These are phyloP conservation scores for Archilochus colubris DNA, from an alignment of 2,113 vertebrate genomes.

Conservation along the genomic window DNA sequence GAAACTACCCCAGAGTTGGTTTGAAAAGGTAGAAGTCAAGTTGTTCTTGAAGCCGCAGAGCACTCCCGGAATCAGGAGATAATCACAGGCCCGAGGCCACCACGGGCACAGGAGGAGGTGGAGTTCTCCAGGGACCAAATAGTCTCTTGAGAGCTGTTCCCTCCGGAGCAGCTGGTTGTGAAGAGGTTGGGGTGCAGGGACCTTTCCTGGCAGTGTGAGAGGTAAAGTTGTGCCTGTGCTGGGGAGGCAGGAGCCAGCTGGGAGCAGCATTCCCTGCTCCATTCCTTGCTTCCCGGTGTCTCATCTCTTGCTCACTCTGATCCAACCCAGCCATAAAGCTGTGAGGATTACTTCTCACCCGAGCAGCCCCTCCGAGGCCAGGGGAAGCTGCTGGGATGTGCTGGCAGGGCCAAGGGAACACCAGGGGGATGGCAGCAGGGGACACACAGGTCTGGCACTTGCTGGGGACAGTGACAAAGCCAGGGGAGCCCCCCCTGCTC, in stretches of 20 bases:
- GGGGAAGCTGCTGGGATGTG: not conserved
- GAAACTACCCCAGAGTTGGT: slow-evolving; percentile 75
- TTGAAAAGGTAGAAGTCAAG: slow-evolving; percentile 75
- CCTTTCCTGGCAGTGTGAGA: not conserved
- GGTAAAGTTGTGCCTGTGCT: not conserved
- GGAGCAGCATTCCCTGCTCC: not conserved
- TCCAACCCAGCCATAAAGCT: not conserved
- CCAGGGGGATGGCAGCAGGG: too few relatives aligned
- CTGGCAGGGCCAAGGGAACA: too few relatives aligned
- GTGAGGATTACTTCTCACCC: not conserved
- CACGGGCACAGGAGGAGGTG: not conserved
- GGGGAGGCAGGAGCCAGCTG: not conserved
- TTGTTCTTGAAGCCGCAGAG: slow-evolving; percentile 69
- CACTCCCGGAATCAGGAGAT: slow-evolving; percentile 52
- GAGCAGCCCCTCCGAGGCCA: not conserved
- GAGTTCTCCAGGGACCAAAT: slow-evolving; percentile 25
- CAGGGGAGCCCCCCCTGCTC: not conserved
- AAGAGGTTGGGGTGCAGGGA: not conserved
- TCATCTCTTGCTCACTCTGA: not conserved
- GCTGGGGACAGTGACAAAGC: accelerated
- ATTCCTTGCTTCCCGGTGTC: not conserved
- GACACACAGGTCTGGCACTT: not conserved
- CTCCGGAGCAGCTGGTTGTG: not conserved
- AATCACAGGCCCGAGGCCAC: slow-evolving; percentile 44
- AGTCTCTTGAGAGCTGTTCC: slow-evolving; percentile 26